phyloP scores from a whole-genome alignment of 64 coral and sea anemone species.

The Acropora yongei region DNA sequence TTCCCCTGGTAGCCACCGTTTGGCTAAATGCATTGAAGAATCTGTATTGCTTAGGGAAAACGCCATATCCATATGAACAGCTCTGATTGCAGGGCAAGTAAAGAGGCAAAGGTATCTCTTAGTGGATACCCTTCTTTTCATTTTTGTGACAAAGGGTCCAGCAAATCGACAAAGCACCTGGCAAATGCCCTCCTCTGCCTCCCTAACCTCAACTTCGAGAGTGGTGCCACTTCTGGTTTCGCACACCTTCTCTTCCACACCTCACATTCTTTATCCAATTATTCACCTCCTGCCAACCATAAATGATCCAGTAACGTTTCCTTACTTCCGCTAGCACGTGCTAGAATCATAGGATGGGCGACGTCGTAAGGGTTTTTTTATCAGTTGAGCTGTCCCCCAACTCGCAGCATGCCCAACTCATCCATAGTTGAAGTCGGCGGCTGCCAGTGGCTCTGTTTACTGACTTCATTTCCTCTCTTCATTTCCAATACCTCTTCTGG shows the following conservation, averaged over 20 bases:
- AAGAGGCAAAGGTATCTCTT: conserved; percentile 52
- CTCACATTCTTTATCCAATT: conserved; percentile 1
- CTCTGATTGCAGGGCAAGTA: conserved; percentile 34
- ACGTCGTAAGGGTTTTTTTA: conserved; percentile 14
- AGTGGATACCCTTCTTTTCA: not conserved
- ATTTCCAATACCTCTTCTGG: not conserved
- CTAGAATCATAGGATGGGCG: not conserved
- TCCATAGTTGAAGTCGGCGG: not conserved
- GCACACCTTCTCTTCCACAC: not conserved
- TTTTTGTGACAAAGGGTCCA: conserved; percentile 17
- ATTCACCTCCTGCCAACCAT: conserved; percentile 37
- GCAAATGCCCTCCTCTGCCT: conserved; percentile 7
- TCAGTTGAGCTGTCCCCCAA: conserved; percentile 27
- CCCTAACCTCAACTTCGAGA: conserved; percentile 1
- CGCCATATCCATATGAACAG: conserved; percentile 44
- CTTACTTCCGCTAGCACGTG: conserved; percentile 6
- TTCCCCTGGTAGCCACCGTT: conserved; percentile 27
- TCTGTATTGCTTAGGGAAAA: not conserved
- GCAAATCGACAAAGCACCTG: conserved; percentile 18
- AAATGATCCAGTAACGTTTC: conserved; percentile 37
- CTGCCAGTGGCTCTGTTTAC: not conserved
- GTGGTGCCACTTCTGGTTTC: not conserved
- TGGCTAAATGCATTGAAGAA: conserved; percentile 29
- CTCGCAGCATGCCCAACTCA: not conserved
- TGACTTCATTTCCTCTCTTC: not conserved